Percentiles rank a stretch among this genome's conserved stretches.
Evolutionary conservation across 2,113 vertebrate genomes (phyloP).

Genomic region (Oryzias javanicus): DNA sequence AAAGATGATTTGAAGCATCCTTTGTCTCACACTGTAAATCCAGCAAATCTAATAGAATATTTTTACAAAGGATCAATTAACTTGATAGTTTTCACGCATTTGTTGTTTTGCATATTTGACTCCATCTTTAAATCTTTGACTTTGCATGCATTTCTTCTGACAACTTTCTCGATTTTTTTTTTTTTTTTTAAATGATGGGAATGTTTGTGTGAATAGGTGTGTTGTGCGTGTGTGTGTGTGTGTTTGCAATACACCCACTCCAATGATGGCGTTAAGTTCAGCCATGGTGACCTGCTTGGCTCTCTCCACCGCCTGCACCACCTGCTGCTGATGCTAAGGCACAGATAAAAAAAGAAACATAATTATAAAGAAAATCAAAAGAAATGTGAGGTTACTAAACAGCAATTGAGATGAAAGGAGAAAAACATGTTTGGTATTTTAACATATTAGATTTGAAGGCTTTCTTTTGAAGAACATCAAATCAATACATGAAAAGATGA

Average conservation of each 20-base stretch:
- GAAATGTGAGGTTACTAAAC: neutral
- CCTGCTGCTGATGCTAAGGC: constrained; percentile 74
- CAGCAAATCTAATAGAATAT: too few species aligned
- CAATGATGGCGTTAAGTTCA: constrained; percentile 74
- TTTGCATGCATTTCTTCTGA: neutral
- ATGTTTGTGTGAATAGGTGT: constrained; percentile 11
- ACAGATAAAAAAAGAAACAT: neutral
- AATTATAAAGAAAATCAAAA: too few species aligned
- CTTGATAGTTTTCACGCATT: too few species aligned
- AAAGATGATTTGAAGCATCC: too few species aligned
- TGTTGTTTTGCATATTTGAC: too few species aligned
- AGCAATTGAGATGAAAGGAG: neutral
- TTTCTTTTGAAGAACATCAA: too few species aligned
- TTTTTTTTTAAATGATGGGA: neutral
- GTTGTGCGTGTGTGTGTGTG: constrained; percentile 18
- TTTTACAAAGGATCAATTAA: too few species aligned
- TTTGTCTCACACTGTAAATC: too few species aligned
- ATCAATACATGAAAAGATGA: too few species aligned
- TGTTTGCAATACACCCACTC: constrained; percentile 57
- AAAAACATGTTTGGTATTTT: neutral
- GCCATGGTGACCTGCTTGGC: constrained; percentile 77
- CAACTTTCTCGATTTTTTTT: neutral
- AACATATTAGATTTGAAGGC: too few species aligned
- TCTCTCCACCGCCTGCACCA: constrained; percentile 74
- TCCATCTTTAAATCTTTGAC: too few species aligned